A percentile compares a stretch with the other conserved stretches of the same genome.
phyloP scores from a whole-genome alignment of 2,888 invertebrate genomes.

The Disparrhopalites patrizii region DNA sequence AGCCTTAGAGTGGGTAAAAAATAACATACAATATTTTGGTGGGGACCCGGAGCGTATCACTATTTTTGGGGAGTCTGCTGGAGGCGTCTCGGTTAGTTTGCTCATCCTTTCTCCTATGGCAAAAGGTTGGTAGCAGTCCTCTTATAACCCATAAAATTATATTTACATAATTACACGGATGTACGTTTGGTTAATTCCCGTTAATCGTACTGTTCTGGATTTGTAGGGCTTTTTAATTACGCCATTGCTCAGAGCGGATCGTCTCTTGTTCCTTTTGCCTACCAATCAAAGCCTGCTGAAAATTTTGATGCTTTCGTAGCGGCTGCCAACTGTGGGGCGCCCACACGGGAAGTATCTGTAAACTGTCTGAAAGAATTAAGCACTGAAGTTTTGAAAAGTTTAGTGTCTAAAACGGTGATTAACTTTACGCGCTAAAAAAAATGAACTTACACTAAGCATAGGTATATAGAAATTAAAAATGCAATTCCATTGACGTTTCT shows the following conservation, averaged over 20 bases:
- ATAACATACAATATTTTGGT: conserved; percentile 14
- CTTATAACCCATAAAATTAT: not conserved
- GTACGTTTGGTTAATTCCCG: not conserved
- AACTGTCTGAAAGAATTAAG: not conserved
- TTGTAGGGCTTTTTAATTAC: not conserved
- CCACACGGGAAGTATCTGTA: not conserved
- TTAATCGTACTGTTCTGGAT: not conserved
- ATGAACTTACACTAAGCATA: not conserved
- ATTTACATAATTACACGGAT: not conserved
- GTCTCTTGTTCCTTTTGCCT: not conserved
- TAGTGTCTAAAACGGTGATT: not conserved
- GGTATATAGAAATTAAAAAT: not conserved
- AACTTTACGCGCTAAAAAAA: not conserved
- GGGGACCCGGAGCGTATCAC: conserved; percentile 21
- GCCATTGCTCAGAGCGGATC: not conserved
- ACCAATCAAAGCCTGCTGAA: not conserved
- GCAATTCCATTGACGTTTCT: too few species aligned
- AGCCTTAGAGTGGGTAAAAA: conserved; percentile 22
- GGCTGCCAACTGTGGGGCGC: not conserved
- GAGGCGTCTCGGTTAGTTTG: conserved; percentile 4
- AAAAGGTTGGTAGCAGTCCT: conserved; percentile 2
- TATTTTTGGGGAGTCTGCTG: conserved; percentile 24
- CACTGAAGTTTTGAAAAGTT: too few species aligned
- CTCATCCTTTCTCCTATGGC: conserved; percentile 21
- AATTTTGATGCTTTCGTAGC: not conserved